Percentiles rank a stretch among this genome's conserved stretches.
These are phyloP conservation scores for Busseola fusca DNA, from an alignment of 2,888 invertebrate genomes.

Conservation along the genomic window DNA sequence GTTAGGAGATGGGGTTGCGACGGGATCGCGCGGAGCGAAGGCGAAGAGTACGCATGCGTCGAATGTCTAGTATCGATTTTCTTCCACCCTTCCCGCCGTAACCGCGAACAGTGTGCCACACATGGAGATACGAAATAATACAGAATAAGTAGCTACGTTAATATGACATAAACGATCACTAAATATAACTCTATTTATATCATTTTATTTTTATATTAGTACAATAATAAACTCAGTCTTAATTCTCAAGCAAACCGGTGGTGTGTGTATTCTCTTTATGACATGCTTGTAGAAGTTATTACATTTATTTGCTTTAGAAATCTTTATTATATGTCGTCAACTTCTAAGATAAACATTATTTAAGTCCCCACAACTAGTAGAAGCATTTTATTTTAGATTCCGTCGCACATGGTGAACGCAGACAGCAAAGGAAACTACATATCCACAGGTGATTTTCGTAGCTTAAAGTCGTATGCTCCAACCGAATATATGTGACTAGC, in stretches of 20 bases:
- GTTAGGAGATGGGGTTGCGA: slow-evolving; percentile 59
- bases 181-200: background rate
- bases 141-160: slow-evolving; percentile 3
- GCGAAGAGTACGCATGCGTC: slow-evolving; percentile 74
- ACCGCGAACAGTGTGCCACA: background rate
- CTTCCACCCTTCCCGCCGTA: slow-evolving; percentile 25
- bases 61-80: slow-evolving; percentile 46
- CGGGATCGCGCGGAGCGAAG: background rate
- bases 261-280: slow-evolving; percentile 12
- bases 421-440: background rate
- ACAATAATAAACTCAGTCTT: slow-evolving; percentile 1
- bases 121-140: slow-evolving; percentile 21
- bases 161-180: background rate
- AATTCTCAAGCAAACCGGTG: slow-evolving; percentile 11
- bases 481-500: background rate
- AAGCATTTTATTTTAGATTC: slow-evolving; percentile 2
- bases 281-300: slow-evolving; percentile 9
- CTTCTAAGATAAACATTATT: slow-evolving; percentile 11
- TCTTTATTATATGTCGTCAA: slow-evolving; percentile 12
- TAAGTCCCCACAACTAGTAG: background rate
- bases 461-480: slow-evolving; percentile 5
- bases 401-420: background rate
- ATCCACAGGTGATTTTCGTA: slow-evolving; percentile 24
- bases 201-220: slow-evolving; percentile 9
- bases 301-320: background rate